phyloP scores from a whole-genome alignment of 2,888 invertebrate genomes.

The Aspidiotus destructor region DNA sequence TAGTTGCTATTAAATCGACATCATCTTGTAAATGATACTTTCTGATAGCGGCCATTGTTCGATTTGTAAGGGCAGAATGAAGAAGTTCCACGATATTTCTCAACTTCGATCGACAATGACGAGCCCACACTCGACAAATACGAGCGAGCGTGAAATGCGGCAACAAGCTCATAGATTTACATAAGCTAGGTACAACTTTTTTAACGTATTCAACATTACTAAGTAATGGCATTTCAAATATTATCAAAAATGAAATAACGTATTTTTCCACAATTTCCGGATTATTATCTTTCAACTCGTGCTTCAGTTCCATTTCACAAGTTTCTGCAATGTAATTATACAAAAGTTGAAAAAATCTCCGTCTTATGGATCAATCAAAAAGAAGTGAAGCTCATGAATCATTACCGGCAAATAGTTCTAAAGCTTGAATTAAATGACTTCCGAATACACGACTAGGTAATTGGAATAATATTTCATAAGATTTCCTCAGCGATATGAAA shows the following conservation, averaged over 20 bases:
- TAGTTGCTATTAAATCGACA: constrained; percentile 69
- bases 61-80: constrained; percentile 75
- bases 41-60: constrained; percentile 11
- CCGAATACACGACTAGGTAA: constrained; percentile 46
- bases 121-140: constrained; percentile 63
- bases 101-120: constrained; percentile 49
- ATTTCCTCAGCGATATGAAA: constrained; percentile 58
- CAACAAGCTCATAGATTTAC: constrained; percentile 40
- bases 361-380: no score
- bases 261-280: constrained; percentile 45
- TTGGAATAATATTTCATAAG: constrained; percentile 50
- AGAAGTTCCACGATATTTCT: constrained; percentile 62
- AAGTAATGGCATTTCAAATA: constrained; percentile 65
- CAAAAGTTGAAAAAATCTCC: no score
- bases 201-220: constrained; percentile 73
- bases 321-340: constrained; percentile 34
- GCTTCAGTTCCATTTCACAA: constrained; percentile 38
- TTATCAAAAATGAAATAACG: constrained; percentile 57
- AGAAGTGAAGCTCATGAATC: no score
- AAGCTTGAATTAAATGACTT: constrained; percentile 62
- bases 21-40: constrained; percentile 65
- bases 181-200: constrained; percentile 66
- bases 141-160: constrained; percentile 46
- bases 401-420: constrained; percentile 57
- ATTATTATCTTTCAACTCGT: constrained; percentile 58